phyloP scores from a whole-genome alignment of 2,888 invertebrate genomes.

The Drosophila lacicola region DNA sequence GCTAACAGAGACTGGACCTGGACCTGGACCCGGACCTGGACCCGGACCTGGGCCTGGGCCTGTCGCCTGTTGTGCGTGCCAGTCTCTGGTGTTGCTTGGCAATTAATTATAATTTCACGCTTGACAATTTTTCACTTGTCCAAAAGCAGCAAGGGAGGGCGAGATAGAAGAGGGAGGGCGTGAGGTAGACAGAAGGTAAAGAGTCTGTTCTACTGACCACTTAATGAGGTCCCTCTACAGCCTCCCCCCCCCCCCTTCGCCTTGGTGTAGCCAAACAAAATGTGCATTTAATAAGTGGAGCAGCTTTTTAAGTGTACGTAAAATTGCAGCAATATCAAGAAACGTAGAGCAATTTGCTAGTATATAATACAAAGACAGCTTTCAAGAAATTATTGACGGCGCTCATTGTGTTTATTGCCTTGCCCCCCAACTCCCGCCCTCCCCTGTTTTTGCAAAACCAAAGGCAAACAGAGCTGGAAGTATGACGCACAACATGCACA shows the following conservation, averaged over 20 bases:
- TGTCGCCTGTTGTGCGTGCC: conserved; percentile 43
- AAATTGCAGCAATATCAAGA: conserved; percentile 5
- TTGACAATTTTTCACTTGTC: conserved; percentile 66
- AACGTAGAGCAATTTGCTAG: conserved; percentile 30
- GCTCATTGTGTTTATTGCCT: not conserved
- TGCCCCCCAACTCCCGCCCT: not conserved
- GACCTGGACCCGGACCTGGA: not conserved
- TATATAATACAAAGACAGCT: conserved; percentile 33
- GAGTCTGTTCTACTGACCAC: conserved; percentile 18
- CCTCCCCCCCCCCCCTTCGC: not conserved
- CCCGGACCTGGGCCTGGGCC: conserved; percentile 4
- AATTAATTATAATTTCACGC: conserved; percentile 80
- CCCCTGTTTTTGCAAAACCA: conserved; percentile 21
- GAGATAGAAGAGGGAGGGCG: not conserved
- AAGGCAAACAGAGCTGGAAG: conserved; percentile 38
- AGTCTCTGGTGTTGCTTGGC: conserved; percentile 56
- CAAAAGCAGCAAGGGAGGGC: conserved; percentile 26
- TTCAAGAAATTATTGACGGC: conserved; percentile 41
- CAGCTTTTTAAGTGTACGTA: conserved; percentile 4
- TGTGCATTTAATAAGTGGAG: conserved; percentile 50
- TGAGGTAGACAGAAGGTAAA: not conserved
- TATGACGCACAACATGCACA: conserved; percentile 49
- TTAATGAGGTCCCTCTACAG: conserved; percentile 26
- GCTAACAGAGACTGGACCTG: conserved; percentile 14
- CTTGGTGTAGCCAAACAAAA: conserved; percentile 24